These are phyloP conservation scores for Pterostichus madidus DNA, from an alignment of 2,888 invertebrate genomes.

Conservation along the genomic window DNA sequence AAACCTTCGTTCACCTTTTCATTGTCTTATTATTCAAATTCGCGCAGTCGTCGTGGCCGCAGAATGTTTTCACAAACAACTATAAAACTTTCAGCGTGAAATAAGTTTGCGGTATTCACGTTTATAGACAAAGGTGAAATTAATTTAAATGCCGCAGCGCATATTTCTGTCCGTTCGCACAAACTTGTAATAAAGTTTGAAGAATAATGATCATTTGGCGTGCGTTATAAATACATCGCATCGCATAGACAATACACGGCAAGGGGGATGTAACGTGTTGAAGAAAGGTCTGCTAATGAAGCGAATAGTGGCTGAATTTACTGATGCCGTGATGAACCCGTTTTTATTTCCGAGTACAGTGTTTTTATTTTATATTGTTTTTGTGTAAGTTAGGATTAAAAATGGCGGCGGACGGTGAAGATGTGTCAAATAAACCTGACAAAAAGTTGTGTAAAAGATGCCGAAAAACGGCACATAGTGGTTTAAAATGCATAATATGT, in stretches of 20 bases:
- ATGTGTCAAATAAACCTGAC: too few species aligned
- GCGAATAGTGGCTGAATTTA: conserved; percentile 41
- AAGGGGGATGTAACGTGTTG: conserved; percentile 20
- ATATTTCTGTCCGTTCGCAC: conserved; percentile 56
- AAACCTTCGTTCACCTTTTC: conserved; percentile 28
- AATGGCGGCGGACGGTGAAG: too few species aligned
- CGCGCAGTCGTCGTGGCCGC: conserved; percentile 9
- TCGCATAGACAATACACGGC: conserved; percentile 16
- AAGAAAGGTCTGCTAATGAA: conserved; percentile 38
- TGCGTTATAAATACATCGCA: conserved; percentile 41
- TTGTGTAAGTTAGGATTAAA: conserved; percentile 31
- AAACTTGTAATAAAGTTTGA: conserved; percentile 41
- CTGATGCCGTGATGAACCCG: conserved; percentile 40
- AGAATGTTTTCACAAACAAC: conserved; percentile 16
- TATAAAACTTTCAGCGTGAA: conserved; percentile 30
- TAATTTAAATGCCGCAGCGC: conserved; percentile 62
- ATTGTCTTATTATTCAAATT: conserved; percentile 48
- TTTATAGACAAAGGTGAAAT: conserved; percentile 61
- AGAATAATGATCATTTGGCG: conserved; percentile 52
- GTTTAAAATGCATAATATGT: too few species aligned
- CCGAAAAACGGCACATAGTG: too few species aligned
- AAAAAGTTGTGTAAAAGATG: too few species aligned
- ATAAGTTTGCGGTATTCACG: conserved; percentile 49
- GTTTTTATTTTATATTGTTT: conserved; percentile 40
- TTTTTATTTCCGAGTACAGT: conserved; percentile 27